Evolutionary conservation across 1,140 invertebrate species (phyloP).

Genomic region (Augochlora pura): DNA sequence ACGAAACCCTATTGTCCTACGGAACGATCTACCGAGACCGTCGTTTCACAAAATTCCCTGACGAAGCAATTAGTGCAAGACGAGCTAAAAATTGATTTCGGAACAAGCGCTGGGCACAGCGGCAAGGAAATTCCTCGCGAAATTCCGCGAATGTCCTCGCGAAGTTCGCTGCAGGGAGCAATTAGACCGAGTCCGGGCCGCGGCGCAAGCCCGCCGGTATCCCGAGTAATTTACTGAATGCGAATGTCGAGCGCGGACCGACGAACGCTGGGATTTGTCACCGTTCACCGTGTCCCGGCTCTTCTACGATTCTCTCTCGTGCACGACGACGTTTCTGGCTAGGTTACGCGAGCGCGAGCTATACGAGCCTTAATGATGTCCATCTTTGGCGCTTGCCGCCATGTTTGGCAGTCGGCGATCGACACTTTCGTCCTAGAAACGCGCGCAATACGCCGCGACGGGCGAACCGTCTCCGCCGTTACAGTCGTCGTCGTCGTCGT

Average conservation of each 20-base stretch:
- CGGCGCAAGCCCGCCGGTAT: not conserved
- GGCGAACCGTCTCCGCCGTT: conserved; percentile 13
- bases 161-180: conserved; percentile 7
- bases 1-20: no score
- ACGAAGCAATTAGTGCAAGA: not conserved
- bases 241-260: not conserved
- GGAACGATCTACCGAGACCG: no score
- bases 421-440: conserved; percentile 71
- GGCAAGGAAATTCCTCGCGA: not conserved
- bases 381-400: conserved; percentile 69
- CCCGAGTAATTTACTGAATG: conserved; percentile 30
- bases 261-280: conserved; percentile 45
- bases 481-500: not conserved
- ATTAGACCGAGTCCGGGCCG: conserved; percentile 30
- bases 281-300: not conserved
- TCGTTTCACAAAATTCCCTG: not conserved
- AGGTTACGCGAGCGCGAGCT: conserved; percentile 2
- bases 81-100: not conserved
- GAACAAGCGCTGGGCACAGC: not conserved
- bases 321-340: conserved; percentile 1
- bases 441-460: not conserved
- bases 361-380: conserved; percentile 64
- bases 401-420: conserved; percentile 50
- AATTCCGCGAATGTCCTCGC: conserved; percentile 24
- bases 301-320: conserved; percentile 17